A percentile compares a stretch with the other conserved stretches of the same genome.
Conservation (phyloP, 2,113 vertebrate species). For the Oxygymnocypris stewartii region DNA sequence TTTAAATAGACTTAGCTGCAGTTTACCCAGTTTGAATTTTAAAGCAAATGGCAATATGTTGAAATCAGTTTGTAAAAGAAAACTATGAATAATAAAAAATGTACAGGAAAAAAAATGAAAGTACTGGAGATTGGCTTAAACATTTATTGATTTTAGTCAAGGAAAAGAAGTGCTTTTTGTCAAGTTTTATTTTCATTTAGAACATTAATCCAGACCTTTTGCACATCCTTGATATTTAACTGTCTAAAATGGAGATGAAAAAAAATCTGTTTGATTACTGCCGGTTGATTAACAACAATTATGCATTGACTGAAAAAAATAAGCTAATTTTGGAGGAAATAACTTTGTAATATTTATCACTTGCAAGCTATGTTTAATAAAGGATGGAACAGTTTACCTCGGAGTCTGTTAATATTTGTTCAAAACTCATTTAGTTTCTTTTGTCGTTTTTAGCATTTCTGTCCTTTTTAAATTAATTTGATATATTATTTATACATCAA, state of each 20-base stretch:
- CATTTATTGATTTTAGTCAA: constrained; percentile 61
- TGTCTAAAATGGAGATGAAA: constrained; percentile 83
- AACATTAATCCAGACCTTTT: constrained; percentile 82
- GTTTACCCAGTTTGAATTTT: constrained; percentile 58
- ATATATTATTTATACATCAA: background rate
- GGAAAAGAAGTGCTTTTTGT: constrained; percentile 64
- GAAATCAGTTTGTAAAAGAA: constrained; percentile 30
- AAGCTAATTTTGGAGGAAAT: constrained; percentile 96
- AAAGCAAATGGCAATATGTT: constrained; percentile 64
- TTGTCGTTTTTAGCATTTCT: background rate
- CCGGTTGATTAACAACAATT: constrained; percentile 83
- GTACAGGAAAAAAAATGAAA: too few species aligned
- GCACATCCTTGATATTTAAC: constrained; percentile 91
- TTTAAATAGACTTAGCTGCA: constrained; percentile 51
- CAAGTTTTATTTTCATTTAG: constrained; percentile 63
- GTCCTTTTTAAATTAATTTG: background rate
- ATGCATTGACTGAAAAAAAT: constrained; percentile 89
- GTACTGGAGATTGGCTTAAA: too few species aligned
- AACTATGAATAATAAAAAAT: constrained; percentile 40
- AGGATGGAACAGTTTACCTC: constrained; percentile 94
- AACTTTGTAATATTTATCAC: constrained; percentile 99
- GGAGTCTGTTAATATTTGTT: constrained; percentile 59
- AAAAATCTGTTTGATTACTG: constrained; percentile 90
- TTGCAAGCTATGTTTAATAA: constrained; percentile 99
- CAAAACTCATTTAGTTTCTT: constrained; percentile 27